These are phyloP conservation scores for Malurus leucopterus DNA, from an alignment of 2,797 vertebrate genomes.

Conservation along the genomic window DNA sequence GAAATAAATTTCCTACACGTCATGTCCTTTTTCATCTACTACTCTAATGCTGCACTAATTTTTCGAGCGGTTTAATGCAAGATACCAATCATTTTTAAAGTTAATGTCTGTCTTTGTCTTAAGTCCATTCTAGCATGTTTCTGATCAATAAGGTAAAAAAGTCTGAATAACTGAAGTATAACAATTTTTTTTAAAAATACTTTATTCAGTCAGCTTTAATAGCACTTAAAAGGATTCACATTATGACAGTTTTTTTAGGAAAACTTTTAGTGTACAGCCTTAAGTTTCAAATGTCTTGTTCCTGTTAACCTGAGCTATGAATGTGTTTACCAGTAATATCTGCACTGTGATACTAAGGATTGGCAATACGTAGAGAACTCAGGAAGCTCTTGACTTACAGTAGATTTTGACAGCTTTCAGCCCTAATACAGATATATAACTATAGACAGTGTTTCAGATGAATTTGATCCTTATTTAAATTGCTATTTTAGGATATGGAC, in stretches of 20 bases:
- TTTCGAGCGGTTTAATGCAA: background rate
- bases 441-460: background rate
- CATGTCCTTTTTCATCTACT: background rate
- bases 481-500: background rate
- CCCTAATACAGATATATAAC: background rate
- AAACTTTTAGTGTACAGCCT: background rate
- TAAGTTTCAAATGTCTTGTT: background rate
- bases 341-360: constrained; percentile 55
- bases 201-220: constrained; percentile 27
- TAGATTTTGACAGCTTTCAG: background rate
- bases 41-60: background rate
- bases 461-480: constrained; percentile 15
- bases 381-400: constrained; percentile 24
- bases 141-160: background rate
- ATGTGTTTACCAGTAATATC: constrained; percentile 38
- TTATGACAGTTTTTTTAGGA: background rate
- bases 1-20: constrained; percentile 29
- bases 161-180: background rate
- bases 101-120: constrained; percentile 20
- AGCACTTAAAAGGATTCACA: background rate
- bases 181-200: background rate
- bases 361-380: constrained; percentile 49
- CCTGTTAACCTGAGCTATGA: constrained; percentile 25
- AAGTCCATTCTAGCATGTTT: background rate
- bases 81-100: background rate